A percentile compares a stretch with the other conserved stretches of the same genome.
Evolutionary conservation across 2,113 vertebrate genomes (phyloP).

Genomic region (Mesoclemmys tuberculata): DNA sequence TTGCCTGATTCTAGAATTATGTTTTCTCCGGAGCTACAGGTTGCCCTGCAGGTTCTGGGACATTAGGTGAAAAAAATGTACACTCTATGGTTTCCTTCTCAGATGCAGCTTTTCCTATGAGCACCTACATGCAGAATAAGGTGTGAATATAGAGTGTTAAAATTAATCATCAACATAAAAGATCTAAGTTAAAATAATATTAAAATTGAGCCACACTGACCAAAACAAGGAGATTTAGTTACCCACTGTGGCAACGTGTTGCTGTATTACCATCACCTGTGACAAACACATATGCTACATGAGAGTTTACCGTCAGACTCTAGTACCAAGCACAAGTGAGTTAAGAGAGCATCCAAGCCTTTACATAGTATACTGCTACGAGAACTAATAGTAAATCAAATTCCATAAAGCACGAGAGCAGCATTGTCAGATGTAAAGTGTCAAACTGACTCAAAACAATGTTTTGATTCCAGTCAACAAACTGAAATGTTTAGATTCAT

Average conservation of each 20-base stretch:
- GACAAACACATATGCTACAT: background rate
- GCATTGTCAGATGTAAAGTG: too few relatives aligned
- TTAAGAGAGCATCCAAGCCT: background rate
- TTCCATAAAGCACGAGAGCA: background rate
- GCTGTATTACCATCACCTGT: background rate
- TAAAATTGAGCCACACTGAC: background rate
- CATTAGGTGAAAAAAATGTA: background rate
- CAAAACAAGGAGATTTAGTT: background rate
- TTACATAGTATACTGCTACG: background rate
- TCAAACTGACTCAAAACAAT: too few relatives aligned
- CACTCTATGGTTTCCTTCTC: background rate
- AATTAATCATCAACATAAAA: background rate
- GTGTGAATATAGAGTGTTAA: background rate
- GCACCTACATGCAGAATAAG: fast-evolving
- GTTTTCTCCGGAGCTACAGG: background rate
- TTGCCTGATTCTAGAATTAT: background rate
- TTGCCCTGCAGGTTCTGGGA: background rate
- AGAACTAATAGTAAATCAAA: background rate
- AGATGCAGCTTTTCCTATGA: background rate
- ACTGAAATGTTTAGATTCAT: too few relatives aligned
- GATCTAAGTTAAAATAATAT: background rate
- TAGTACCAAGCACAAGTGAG: background rate
- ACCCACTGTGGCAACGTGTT: background rate
- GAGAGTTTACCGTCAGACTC: background rate
- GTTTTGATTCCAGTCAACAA: too few relatives aligned